These are phyloP conservation scores for Drosophila watanabei DNA, from an alignment of 1,140 invertebrate genomes.

Conservation along the genomic window DNA sequence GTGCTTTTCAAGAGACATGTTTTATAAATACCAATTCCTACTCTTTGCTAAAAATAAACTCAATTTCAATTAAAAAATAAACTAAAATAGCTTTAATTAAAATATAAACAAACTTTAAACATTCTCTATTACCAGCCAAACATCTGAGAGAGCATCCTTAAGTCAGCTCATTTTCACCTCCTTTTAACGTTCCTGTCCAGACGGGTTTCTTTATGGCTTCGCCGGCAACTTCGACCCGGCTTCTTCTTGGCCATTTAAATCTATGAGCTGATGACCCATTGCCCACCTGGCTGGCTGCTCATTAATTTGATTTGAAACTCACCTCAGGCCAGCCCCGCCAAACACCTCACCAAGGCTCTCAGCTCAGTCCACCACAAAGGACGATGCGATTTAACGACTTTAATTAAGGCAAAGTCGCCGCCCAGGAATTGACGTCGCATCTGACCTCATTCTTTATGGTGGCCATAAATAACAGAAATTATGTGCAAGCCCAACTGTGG, in stretches of 20 bases:
- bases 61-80: background rate
- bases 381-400: constrained; percentile 71
- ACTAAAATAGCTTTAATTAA: no score
- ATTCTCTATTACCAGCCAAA: background rate
- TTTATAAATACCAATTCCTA: background rate
- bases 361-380: constrained; percentile 3
- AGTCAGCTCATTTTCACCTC: constrained; percentile 2
- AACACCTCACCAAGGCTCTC: constrained; percentile 1
- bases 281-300: constrained; percentile 66
- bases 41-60: background rate
- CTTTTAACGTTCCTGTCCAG: background rate
- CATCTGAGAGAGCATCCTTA: background rate
- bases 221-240: constrained; percentile 6
- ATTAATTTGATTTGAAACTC: constrained; percentile 77
- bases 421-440: constrained; percentile 67
- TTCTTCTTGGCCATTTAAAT: constrained; percentile 64
- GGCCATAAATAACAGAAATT: constrained; percentile 80
- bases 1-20: background rate
- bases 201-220: constrained; percentile 39
- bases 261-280: constrained; percentile 71
- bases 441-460: constrained; percentile 80
- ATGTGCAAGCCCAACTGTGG: constrained; percentile 71
- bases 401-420: constrained; percentile 73
- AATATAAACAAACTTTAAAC: background rate
- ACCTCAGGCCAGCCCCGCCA: constrained; percentile 1